Conservation (phyloP, 2,113 vertebrate species). For the Cyanoderma ruficeps region DNA sequence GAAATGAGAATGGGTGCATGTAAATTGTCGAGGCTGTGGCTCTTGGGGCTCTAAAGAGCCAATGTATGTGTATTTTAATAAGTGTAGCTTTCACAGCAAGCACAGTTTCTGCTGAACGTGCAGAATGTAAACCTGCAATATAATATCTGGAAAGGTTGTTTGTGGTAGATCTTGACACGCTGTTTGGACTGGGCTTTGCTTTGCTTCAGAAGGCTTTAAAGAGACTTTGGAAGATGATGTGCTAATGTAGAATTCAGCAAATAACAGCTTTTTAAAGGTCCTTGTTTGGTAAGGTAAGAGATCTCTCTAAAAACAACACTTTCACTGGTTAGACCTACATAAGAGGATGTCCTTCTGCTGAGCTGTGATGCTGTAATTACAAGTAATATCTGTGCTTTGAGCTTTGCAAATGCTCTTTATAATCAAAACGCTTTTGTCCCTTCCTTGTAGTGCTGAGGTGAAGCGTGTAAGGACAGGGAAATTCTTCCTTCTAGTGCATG, state of each 20-base stretch:
- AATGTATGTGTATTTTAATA: neutral
- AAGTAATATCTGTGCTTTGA: neutral
- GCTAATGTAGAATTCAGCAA: neutral
- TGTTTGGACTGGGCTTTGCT: conserved; percentile 12
- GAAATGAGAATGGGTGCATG: neutral
- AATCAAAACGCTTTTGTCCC: neutral
- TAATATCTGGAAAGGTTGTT: neutral
- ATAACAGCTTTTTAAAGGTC: neutral
- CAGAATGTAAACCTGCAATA: neutral
- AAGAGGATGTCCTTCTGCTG: neutral
- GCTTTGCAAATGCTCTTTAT: neutral
- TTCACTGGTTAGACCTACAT: neutral
- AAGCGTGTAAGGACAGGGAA: neutral
- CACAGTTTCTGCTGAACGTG: conserved; percentile 28
- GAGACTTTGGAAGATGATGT: neutral
- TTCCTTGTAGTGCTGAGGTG: neutral
- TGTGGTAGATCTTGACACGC: neutral
- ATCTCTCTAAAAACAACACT: neutral
- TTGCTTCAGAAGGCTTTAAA: neutral
- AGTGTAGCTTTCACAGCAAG: neutral
- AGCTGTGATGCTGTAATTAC: neutral
- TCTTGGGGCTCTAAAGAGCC: neutral
- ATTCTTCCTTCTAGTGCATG: neutral
- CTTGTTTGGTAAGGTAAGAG: neutral
- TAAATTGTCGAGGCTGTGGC: neutral